Base-by-base conservation (phyloP, 2,113 vertebrate species). In the Ibidorhyncha struthersii region DNA sequence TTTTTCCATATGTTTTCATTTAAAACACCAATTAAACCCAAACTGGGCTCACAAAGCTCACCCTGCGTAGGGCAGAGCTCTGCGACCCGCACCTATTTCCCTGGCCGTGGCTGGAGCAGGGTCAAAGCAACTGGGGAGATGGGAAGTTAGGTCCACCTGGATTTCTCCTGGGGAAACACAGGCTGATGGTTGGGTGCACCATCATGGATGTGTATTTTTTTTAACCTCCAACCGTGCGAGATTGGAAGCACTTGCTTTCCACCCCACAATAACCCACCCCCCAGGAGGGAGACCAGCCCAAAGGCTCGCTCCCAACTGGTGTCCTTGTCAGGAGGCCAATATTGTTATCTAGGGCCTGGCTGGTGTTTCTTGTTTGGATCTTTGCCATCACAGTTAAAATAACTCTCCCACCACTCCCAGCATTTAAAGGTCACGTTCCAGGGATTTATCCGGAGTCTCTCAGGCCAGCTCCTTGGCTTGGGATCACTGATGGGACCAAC, bases 341-440 rank as follows among this genome's bases (percentile, higher is more conserved):
- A 72, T 73, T 82, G 89, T 95, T 96, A 94, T 96, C 93, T 85
- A 32, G 36, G 62, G 70, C 66, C 94, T 93, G 84, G 73, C 93
- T 96, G 90, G 84, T 67, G 92, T 85, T 87, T 79, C 66, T 79
- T 21, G 9, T 8, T 45, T 96, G 96, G 96, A 69, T 8, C 58
- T 63, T 61, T 63, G 96, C 95, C 96, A 93, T 27, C 0, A 0
- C 61, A 67, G 91, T 45, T 89, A 93, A 93, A 97, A 96, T 87
- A 94, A 89, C 93, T 93, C 81, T 94, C 53, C 40, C 84, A 85
- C 86, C 93, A 55, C 96, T 95, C 92, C 95, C 95, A 80, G 63
- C 76, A 47, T 47, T 67, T 53, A 96, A 96, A 97, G 92, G 90
- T 93, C 94, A 84, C 17, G 36, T 89, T 91, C 92, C 90, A 92